Base-by-base conservation (phyloP, 2,113 vertebrate genomes). In the Amphilophus citrinellus region DNA sequence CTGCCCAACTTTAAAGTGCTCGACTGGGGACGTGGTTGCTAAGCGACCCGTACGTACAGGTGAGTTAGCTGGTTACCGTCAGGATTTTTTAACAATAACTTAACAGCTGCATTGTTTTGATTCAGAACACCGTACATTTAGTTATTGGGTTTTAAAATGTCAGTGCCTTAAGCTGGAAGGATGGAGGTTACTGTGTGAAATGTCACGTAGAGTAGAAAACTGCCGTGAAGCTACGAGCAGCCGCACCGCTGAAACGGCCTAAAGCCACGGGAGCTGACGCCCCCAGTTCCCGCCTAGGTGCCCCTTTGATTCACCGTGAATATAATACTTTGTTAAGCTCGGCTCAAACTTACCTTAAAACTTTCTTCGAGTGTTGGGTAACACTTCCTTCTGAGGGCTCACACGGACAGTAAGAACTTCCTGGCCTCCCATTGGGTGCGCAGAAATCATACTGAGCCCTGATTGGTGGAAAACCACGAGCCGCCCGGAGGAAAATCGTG, bases 281-380 rank as follows among this genome's bases (percentile, higher is more conserved):
- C 10, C 2, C 0, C 1, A 2, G 15, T 15, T 13, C 30, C 6
- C 39, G 30, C 32, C 3, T 8, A 22, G 6, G 6, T 9, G 7
- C 20, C 47, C 2, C 22, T 71, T 44, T 7, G 5, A 32, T 11
- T 63, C 6, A 7, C 10, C 20, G 39, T 24, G 13, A 59, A 37
- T 39, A 15, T 47, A 58, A 82, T 77, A 27, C 8, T 59, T 68
- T 2, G 4, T 80, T 62, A 85, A 77, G 68, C 11, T 84, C 13
- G 50, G 20, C 2, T 42, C 17, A 86, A 87, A 93, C 94, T 94
- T 92, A 95, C 95, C 93, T 88, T 68, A 58, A 90, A 95, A 93
- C 88, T 92, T 91, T 87, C 37, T 73, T 91, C 79, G 77, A 80
- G 77, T 89, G 84, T 86, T 91, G 91, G 63, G 17, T 47, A 66